These are phyloP conservation scores for Eciton burchellii DNA, from an alignment of 1,140 invertebrate species.

Conservation along the genomic window DNA sequence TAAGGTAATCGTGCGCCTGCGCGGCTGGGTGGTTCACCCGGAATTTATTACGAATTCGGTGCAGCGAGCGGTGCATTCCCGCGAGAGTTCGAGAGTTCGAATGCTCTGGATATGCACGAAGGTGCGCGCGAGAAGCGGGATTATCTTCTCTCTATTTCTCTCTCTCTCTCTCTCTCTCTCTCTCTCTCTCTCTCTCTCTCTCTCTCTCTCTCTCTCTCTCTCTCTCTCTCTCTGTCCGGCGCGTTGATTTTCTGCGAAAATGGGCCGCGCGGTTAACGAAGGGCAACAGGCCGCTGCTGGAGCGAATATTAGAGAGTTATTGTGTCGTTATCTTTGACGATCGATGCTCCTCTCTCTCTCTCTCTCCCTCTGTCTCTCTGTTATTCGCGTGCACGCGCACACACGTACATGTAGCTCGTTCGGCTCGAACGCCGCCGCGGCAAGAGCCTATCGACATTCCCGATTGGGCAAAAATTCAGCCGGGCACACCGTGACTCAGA, in stretches of 20 bases:
- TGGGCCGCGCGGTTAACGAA: neutral
- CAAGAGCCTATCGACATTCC: constrained; percentile 79
- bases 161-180: neutral
- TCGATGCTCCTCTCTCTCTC: constrained; percentile 44
- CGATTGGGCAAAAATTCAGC: constrained; percentile 81
- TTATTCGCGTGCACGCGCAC: neutral
- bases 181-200: neutral
- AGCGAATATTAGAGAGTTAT: constrained; percentile 72
- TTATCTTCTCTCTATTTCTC: neutral
- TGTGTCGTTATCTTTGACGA: constrained; percentile 74
- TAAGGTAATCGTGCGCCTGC: constrained; percentile 43
- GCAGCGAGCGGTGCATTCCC: neutral
- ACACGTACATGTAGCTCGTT: constrained; percentile 50
- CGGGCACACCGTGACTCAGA: constrained; percentile 77
- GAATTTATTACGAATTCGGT: constrained; percentile 52
- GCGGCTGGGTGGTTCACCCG: constrained; percentile 38
- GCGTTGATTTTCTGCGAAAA: constrained; percentile 24
- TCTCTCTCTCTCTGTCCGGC: neutral
- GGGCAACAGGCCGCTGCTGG: neutral
- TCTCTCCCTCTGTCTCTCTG: too few relatives aligned
- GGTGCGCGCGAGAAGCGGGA: neutral
- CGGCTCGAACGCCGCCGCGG: constrained; percentile 63
- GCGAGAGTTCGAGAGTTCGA: neutral
- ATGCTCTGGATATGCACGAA: neutral
- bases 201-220: neutral